Conservation (phyloP, 1,140 invertebrate species). For the Hylaeus anthracinus region DNA sequence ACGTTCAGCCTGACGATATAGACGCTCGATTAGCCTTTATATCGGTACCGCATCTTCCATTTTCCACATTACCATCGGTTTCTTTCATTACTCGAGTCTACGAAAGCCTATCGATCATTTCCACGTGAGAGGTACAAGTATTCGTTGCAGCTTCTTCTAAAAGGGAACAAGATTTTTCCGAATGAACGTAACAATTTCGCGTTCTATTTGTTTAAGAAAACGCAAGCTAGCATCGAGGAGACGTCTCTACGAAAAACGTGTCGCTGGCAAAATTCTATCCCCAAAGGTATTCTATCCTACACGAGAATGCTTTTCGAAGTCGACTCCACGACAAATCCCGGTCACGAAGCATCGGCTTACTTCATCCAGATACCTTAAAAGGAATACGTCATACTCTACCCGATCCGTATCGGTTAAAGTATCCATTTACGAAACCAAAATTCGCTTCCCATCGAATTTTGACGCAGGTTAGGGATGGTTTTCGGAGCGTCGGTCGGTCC, state of each 20-base stretch:
- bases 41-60: neutral
- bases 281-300: too few species aligned
- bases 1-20: neutral
- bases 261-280: too few species aligned
- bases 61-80: neutral
- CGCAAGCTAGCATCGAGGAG: too few species aligned
- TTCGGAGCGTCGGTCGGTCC: constrained; percentile 24
- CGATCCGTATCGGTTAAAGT: constrained; percentile 36
- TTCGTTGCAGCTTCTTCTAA: too few species aligned
- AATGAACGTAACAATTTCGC: too few species aligned
- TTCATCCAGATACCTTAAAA: constrained; percentile 16
- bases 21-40: neutral
- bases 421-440: constrained; percentile 41
- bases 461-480: constrained; percentile 62
- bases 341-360: neutral
- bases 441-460: constrained; percentile 50
- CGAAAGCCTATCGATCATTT: too few species aligned
- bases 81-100: too few species aligned
- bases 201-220: too few species aligned
- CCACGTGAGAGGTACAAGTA: too few species aligned
- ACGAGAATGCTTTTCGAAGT: neutral
- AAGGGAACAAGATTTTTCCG: too few species aligned
- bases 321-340: neutral
- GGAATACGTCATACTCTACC: constrained; percentile 29
- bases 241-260: too few species aligned